A percentile compares a stretch with the other conserved stretches of the same genome.
phyloP scores from a whole-genome alignment of 2,888 invertebrate genomes.

The Pammene aurita region DNA sequence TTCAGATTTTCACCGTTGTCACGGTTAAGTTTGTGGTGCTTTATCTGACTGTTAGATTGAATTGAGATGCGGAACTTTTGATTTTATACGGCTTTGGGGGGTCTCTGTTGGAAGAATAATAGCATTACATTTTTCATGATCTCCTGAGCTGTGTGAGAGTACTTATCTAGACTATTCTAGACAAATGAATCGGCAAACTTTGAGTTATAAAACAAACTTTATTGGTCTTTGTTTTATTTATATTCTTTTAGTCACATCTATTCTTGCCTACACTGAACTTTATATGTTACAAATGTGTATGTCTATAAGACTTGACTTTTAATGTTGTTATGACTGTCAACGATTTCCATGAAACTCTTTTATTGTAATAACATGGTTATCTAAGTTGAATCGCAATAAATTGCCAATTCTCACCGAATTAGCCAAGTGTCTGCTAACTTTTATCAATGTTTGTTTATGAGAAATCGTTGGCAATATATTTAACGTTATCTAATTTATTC shows the following conservation, averaged over 20 bases:
- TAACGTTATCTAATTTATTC: constrained; percentile 58
- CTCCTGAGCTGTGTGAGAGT: neutral
- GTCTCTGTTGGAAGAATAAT: constrained; percentile 1
- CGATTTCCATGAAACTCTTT: neutral
- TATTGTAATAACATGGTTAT: constrained; percentile 4
- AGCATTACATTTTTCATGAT: constrained; percentile 13
- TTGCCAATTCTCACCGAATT: constrained; percentile 18
- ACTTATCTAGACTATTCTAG: no score
- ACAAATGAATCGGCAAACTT: neutral
- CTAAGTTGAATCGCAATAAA: constrained; percentile 9
- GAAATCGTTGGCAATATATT: constrained; percentile 51
- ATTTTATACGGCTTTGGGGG: constrained; percentile 17
- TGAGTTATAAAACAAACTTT: neutral
- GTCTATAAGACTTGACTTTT: neutral
- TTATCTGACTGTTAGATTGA: constrained; percentile 21
- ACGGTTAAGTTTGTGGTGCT: constrained; percentile 9
- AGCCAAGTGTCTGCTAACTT: constrained; percentile 11
- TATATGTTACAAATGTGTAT: no score
- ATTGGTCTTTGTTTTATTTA: neutral
- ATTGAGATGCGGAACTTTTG: constrained; percentile 25
- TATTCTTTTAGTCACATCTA: neutral
- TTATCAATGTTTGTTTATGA: constrained; percentile 40
- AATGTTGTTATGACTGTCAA: neutral
- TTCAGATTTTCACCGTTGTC: constrained; percentile 10
- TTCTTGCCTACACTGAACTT: no score